Evolutionary conservation across 2,113 vertebrate species (phyloP).

Genomic region (Hucho hucho): DNA sequence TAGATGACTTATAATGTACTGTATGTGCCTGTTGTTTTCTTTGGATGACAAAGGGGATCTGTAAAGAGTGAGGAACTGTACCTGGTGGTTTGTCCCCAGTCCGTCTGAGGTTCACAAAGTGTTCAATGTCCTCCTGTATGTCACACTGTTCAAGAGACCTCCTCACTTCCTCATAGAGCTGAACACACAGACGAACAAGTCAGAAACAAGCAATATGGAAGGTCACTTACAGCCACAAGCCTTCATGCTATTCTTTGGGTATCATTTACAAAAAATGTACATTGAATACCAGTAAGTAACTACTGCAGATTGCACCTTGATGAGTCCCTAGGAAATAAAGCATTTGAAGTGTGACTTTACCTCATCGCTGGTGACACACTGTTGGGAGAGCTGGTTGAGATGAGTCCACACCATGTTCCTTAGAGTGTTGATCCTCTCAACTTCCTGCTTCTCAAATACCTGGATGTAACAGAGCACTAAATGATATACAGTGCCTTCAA

Average conservation of each 20-base stretch:
- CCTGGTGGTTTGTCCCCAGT: conserved; percentile 87
- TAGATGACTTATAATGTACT: too few relatives aligned
- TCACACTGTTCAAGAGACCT: conserved; percentile 88
- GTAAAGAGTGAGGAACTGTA: conserved; percentile 44
- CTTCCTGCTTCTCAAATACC: conserved; percentile 87
- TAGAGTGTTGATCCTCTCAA: conserved; percentile 84
- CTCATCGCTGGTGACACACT: conserved; percentile 87
- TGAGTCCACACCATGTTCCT: conserved; percentile 89
- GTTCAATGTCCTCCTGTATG: conserved; percentile 88
- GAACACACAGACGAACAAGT: conserved; percentile 21
- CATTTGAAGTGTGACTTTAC: conserved; percentile 57
- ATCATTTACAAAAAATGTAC: background rate
- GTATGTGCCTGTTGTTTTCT: too few relatives aligned
- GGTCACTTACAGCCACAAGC: background rate
- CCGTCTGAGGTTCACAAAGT: conserved; percentile 83
- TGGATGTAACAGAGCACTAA: conserved; percentile 40
- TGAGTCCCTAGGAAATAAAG: background rate
- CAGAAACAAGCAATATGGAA: background rate
- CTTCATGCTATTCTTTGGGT: background rate
- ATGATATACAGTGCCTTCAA: too few relatives aligned
- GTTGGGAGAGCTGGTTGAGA: conserved; percentile 88
- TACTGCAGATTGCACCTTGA: background rate
- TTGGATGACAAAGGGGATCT: too few relatives aligned
- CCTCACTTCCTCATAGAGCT: conserved; percentile 93
- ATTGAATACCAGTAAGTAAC: background rate